A percentile compares a stretch with the other conserved stretches of the same genome.
Evolutionary conservation across 2,113 vertebrate species (phyloP).

Genomic region (Gopherus flavomarginatus): DNA sequence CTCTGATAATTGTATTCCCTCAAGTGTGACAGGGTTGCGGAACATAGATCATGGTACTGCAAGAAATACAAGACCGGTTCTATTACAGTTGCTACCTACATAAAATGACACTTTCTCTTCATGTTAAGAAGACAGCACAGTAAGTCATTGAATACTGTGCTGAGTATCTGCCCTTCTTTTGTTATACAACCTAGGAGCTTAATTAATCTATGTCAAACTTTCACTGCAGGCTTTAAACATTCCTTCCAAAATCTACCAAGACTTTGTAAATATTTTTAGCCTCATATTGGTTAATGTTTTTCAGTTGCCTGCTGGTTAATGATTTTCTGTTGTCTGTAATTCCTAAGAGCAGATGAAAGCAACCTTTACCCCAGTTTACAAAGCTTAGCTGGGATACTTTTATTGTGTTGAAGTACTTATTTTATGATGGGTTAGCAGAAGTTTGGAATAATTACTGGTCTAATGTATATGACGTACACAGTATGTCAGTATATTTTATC

Average conservation of each 20-base stretch:
- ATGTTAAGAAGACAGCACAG: not conserved
- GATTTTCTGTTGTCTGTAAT: not conserved
- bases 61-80: not conserved
- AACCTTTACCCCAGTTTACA: not conserved
- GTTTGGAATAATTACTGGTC: not conserved
- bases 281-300: not conserved
- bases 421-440: not conserved
- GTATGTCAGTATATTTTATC: not conserved
- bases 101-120: not conserved
- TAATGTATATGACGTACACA: not conserved
- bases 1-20: not conserved
- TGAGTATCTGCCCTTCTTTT: not conserved
- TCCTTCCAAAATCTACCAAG: not conserved
- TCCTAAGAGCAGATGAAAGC: not conserved
- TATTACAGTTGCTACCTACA: not conserved
- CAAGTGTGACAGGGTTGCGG: not conserved
- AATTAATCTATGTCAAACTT: not conserved
- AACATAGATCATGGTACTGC: not conserved
- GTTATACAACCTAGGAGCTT: not conserved
- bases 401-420: not conserved
- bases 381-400: not conserved
- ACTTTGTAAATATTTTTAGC: not conserved
- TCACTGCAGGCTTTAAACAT: not conserved
- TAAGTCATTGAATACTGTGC: not conserved
- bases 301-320: not conserved